phyloP scores from a whole-genome alignment of 2,888 invertebrate genomes.

The Cephus spinipes region DNA sequence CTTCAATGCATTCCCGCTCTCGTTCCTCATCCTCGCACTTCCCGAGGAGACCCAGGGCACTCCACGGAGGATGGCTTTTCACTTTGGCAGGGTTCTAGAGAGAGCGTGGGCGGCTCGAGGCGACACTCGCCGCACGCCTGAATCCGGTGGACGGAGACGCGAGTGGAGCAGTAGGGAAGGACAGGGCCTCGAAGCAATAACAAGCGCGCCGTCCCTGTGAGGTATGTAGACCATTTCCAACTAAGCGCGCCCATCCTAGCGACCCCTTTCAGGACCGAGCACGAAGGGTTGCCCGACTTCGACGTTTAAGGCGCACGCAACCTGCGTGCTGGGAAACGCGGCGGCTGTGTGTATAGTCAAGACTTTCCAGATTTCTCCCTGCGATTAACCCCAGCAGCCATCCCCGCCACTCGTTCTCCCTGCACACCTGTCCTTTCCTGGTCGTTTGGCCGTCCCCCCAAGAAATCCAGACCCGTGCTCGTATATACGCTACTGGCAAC shows the following conservation, averaged over 20 bases:
- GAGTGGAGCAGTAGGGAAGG: background rate
- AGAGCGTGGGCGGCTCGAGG: background rate
- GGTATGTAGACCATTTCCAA: background rate
- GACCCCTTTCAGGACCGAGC: background rate
- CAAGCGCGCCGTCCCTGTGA: background rate
- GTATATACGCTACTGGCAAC: background rate
- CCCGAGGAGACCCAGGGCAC: no score
- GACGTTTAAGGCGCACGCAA: background rate
- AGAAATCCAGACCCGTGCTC: background rate
- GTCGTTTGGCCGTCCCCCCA: background rate
- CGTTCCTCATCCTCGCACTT: background rate
- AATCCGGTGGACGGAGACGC: background rate
- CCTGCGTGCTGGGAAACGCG: background rate
- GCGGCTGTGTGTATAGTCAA: background rate
- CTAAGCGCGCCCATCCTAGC: background rate
- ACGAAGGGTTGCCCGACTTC: background rate
- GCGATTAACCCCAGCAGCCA: background rate
- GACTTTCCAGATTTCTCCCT: background rate
- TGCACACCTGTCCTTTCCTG: background rate
- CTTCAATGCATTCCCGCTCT: constrained; percentile 30
- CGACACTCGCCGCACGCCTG: background rate
- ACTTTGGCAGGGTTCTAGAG: background rate
- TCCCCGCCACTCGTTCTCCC: background rate
- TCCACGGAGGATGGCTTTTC: background rate
- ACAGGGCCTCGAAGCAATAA: background rate